A percentile compares a stretch with the other conserved stretches of the same genome.
These are phyloP conservation scores for Argynnis bischoffii DNA, from an alignment of 2,888 invertebrate species.

Conservation along the genomic window DNA sequence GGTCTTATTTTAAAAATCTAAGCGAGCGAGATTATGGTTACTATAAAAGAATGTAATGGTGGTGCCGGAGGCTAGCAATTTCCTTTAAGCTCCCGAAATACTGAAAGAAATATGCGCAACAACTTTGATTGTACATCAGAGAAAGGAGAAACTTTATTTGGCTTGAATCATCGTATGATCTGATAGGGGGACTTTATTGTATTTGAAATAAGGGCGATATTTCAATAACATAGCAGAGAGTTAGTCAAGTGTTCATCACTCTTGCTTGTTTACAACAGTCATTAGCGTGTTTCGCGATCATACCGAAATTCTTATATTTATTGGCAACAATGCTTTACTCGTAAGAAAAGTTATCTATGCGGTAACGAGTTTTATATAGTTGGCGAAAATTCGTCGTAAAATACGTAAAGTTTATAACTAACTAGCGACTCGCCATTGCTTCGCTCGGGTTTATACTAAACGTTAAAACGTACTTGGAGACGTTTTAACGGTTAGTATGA, in stretches of 20 bases:
- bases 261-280: slow-evolving; percentile 60
- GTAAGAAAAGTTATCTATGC: neutral
- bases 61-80: slow-evolving; percentile 63
- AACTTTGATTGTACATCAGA: slow-evolving; percentile 65
- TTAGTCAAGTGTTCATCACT: slow-evolving; percentile 47
- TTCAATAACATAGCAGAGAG: neutral
- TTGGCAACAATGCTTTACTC: slow-evolving; percentile 36
- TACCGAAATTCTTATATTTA: slow-evolving; percentile 50
- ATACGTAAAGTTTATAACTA: slow-evolving; percentile 1
- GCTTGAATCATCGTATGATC: slow-evolving; percentile 32
- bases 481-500: no score
- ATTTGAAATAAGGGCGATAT: slow-evolving; percentile 25
- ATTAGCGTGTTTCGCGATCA: slow-evolving; percentile 57
- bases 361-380: slow-evolving; percentile 22
- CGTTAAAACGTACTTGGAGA: no score
- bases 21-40: slow-evolving; percentile 38
- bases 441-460: no score
- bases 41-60: slow-evolving; percentile 60
- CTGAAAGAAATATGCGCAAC: slow-evolving; percentile 46
- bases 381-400: slow-evolving; percentile 5
- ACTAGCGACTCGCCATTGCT: no score
- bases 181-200: slow-evolving; percentile 17
- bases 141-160: slow-evolving; percentile 37
- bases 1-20: slow-evolving; percentile 39
- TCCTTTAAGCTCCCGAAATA: slow-evolving; percentile 61